Conservation (phyloP, 2,888 invertebrate species). For the Orthosia cruda region DNA sequence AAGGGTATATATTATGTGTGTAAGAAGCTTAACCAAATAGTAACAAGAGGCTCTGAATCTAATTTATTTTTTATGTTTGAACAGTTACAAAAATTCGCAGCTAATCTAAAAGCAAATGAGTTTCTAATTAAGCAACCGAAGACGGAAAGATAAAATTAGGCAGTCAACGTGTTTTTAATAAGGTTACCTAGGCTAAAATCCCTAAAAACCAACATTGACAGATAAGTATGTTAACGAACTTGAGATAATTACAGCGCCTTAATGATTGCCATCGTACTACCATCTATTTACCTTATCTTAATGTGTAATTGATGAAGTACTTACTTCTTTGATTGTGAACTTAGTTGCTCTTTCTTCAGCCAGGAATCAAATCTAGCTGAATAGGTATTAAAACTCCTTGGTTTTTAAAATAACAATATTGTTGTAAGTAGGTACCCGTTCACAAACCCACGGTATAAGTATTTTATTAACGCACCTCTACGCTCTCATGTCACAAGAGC, state of each 20-base stretch:
- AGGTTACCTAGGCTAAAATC: constrained; percentile 7
- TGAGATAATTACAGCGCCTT: constrained; percentile 15
- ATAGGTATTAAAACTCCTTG: constrained; percentile 3
- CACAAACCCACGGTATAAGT: neutral
- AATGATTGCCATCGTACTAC: constrained; percentile 2
- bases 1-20: no score
- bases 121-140: constrained; percentile 20
- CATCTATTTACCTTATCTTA: neutral
- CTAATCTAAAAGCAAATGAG: constrained; percentile 11
- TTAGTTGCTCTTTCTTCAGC: constrained; percentile 13
- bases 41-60: no score
- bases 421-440: neutral
- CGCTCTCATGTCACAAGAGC: neutral
- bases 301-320: constrained; percentile 5
- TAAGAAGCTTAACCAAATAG: no score
- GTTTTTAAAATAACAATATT: constrained; percentile 13
- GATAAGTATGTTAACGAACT: constrained; percentile 15
- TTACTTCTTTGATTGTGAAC: neutral
- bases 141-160: constrained; percentile 25
- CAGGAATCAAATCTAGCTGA: constrained; percentile 1
- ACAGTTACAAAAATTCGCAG: neutral
- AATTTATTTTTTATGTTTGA: neutral
- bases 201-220: constrained; percentile 13
- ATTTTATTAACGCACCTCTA: neutral
- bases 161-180: constrained; percentile 24